Percentiles rank a stretch among this genome's conserved stretches.
These are phyloP conservation scores for Dioctria rufipes DNA, from an alignment of 2,888 invertebrate species.

Conservation along the genomic window DNA sequence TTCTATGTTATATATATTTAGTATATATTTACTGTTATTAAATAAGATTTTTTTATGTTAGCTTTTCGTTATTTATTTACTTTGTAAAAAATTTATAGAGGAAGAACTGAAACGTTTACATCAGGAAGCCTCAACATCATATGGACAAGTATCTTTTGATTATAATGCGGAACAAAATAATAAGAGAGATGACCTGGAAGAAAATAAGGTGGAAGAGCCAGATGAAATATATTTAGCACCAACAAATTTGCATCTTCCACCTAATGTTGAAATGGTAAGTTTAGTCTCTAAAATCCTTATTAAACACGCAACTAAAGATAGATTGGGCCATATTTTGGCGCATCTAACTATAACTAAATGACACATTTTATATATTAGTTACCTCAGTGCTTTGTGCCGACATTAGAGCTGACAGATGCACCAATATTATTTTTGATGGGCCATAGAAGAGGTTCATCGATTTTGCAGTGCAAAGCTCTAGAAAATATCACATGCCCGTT, in stretches of 20 bases:
- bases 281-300: no score
- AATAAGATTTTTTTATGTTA: not conserved
- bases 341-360: no score
- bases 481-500: no score
- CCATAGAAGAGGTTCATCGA: no score
- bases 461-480: no score
- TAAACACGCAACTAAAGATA: no score
- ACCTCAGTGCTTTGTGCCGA: no score
- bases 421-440: no score
- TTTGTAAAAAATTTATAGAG: constrained; percentile 75
- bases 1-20: not conserved
- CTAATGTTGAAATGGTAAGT: constrained; percentile 80
- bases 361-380: no score
- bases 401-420: no score
- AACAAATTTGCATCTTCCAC: constrained; percentile 82
- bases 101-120: constrained; percentile 92
- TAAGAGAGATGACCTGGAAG: constrained; percentile 67
- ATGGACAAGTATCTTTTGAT: constrained; percentile 84
- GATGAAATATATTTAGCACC: constrained; percentile 85
- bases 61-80: constrained; percentile 21
- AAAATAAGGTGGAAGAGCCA: constrained; percentile 77
- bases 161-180: constrained; percentile 77
- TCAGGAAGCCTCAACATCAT: constrained; percentile 75
- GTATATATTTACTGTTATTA: not conserved
- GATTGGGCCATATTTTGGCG: no score